These are phyloP conservation scores for Centroberyx gerrardi DNA, from an alignment of 2,797 vertebrate species.

Conservation along the genomic window DNA sequence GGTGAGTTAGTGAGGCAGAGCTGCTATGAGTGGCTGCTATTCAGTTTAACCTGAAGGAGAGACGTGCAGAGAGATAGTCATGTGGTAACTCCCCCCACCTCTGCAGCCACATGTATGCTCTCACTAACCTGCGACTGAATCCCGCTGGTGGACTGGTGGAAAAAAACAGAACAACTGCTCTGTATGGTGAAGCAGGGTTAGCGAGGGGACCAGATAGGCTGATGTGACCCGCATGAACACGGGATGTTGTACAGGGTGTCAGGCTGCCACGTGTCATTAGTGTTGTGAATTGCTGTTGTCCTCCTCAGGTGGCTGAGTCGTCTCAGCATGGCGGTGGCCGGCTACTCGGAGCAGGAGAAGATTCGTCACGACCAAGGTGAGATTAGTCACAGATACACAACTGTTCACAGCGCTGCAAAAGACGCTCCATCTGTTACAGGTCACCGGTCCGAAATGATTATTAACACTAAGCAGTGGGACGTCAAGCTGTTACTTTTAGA, in stretches of 20 bases:
- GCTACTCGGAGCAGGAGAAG: slow-evolving; percentile 95
- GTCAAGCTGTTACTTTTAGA: neutral
- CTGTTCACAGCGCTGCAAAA: slow-evolving; percentile 34
- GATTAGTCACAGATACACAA: slow-evolving; percentile 63
- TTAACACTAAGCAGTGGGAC: slow-evolving; percentile 9
- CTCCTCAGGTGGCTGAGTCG: slow-evolving; percentile 96
- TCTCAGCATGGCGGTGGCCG: slow-evolving; percentile 95
- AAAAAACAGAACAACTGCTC: slow-evolving; percentile 23
- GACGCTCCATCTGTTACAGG: slow-evolving; percentile 30
- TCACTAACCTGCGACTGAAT: slow-evolving; percentile 44
- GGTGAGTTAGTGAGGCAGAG: slow-evolving; percentile 85
- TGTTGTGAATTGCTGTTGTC: slow-evolving; percentile 67
- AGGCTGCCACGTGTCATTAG: slow-evolving; percentile 20
- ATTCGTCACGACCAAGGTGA: slow-evolving; percentile 96
- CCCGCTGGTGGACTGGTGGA: slow-evolving; percentile 27
- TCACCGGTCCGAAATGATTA: slow-evolving; percentile 35
- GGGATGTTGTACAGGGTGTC: slow-evolving; percentile 37
- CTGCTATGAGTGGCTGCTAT: neutral
- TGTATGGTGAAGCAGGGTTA: slow-evolving; percentile 28
- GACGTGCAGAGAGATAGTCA: slow-evolving; percentile 20
- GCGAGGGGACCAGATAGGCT: slow-evolving; percentile 7
- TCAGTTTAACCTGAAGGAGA: neutral
- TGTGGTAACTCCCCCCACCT: slow-evolving; percentile 43
- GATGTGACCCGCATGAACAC: slow-evolving; percentile 8
- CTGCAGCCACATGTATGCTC: slow-evolving; percentile 34